Evolutionary conservation across 2,113 vertebrate species (phyloP), one percentile per base, ranked within the genome.

Genomic region (Nanorana parkeri): DNA sequence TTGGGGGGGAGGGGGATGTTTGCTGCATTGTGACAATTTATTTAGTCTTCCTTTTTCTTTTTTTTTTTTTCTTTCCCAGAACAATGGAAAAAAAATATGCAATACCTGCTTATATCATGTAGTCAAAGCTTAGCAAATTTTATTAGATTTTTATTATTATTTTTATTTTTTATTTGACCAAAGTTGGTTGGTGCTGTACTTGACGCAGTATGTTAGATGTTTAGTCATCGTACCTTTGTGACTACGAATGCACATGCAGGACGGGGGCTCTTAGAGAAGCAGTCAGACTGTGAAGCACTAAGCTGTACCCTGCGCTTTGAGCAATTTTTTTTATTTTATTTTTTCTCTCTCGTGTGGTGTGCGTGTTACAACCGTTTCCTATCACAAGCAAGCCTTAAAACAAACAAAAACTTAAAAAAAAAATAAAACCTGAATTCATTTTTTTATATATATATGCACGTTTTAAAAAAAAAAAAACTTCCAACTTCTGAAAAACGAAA

Each of bases 11-110:
- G 71, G 71, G 71, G 90, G 92, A 94, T 95, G 93, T 97, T 82
- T 94, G 94, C 94, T 96, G 93, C 90, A 89, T 94, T 94, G 71
- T 94, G 96, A 92, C 92, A 89, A 91, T 91, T 94, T 95, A 92
- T 93, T 95, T 95, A 93, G 94, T 95, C 94, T 94, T 94, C 94
- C 94, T 94, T 92, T 94, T 90, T 87, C 87, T 92, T 65, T 51
- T 74, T 47, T 64, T 88, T 69, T 89, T 87, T 84, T 20, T 64
- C 86, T 90, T 91, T 88, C 91, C 94, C 93, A 92, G 92, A 94
- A 94, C 93, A 94, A 93, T 96, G 95, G n/a, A n/a, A n/a, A n/a
- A n/a, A 95, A 95, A 94, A 96, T 97, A 98, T 98, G 96, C 96
- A 99, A 98, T 95, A 96, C 92, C 94, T 95, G 94, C 95, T 96